Percentiles rank a stretch among this genome's conserved stretches.
These are phyloP conservation scores for Phyllotreta cruciferae DNA, from an alignment of 2,888 invertebrate genomes.

Conservation along the genomic window DNA sequence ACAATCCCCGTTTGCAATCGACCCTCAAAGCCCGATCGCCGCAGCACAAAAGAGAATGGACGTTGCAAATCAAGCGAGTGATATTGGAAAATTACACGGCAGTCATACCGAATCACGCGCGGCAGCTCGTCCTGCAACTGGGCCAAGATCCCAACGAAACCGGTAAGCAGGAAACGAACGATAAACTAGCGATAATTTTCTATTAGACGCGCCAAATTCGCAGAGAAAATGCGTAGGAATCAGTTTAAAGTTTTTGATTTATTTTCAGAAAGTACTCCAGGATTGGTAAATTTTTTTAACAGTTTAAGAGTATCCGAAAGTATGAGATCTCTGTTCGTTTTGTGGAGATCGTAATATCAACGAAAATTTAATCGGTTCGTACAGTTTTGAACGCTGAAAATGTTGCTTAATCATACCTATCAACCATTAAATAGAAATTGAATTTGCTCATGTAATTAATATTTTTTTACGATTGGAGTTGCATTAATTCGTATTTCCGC, in stretches of 20 bases:
- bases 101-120: slow-evolving; percentile 92
- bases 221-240: not conserved
- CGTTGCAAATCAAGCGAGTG: slow-evolving; percentile 80
- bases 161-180: slow-evolving; percentile 41
- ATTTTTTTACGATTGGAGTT: too few relatives aligned
- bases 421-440: not conserved
- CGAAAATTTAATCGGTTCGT: slow-evolving; percentile 19
- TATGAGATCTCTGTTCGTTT: slow-evolving; percentile 15
- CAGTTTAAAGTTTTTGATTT: slow-evolving; percentile 5
- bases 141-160: slow-evolving; percentile 69
- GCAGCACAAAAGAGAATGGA: slow-evolving; percentile 88
- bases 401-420: not conserved
- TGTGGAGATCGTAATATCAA: slow-evolving; percentile 11
- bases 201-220: not conserved
- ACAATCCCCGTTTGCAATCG: slow-evolving; percentile 90
- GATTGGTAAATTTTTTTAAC: slow-evolving; percentile 24
- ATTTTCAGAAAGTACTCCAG: slow-evolving; percentile 20
- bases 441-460: too few relatives aligned
- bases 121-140: slow-evolving; percentile 88
- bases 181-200: not conserved
- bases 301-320: slow-evolving; percentile 18
- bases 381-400: slow-evolving; percentile 19
- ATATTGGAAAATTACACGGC: slow-evolving; percentile 93
- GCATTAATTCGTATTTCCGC: too few relatives aligned
- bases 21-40: slow-evolving; percentile 84